These are phyloP conservation scores for Opisthograptis luteolata DNA, from an alignment of 2,888 invertebrate species.

Conservation along the genomic window DNA sequence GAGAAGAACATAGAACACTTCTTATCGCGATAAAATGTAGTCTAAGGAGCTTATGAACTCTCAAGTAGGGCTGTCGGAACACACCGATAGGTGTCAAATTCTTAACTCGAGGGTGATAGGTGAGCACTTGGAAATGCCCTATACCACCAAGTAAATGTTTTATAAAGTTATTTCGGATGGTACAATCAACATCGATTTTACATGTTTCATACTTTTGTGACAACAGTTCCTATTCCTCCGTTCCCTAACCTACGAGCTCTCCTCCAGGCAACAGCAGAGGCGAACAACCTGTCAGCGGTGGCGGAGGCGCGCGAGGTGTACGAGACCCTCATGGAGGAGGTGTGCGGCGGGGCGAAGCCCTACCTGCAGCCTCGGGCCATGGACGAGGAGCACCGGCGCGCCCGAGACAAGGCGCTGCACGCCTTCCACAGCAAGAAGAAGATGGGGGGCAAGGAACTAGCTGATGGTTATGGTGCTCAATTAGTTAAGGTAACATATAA, in stretches of 20 bases:
- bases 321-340: constrained; percentile 94
- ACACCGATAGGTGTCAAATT: too few relatives aligned
- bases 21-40: too few relatives aligned
- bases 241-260: not conserved
- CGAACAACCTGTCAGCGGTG: constrained; percentile 98
- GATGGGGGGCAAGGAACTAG: constrained; percentile 99
- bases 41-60: too few relatives aligned
- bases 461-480: constrained; percentile 91
- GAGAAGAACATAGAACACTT: too few relatives aligned
- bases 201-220: too few relatives aligned
- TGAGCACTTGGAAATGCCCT: too few relatives aligned
- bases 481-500: constrained; percentile 86
- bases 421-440: constrained; percentile 93
- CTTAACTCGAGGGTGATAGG: too few relatives aligned
- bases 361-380: constrained; percentile 93
- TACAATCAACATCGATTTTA: too few relatives aligned
- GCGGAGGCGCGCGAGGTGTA: constrained; percentile 97
- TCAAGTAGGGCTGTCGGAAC: too few relatives aligned
- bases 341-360: constrained; percentile 96
- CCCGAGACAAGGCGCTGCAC: constrained; percentile 89
- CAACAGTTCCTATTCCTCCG: too few relatives aligned
- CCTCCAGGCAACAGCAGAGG: constrained; percentile 91
- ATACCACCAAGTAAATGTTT: too few relatives aligned
- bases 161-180: too few relatives aligned
- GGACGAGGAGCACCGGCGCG: constrained; percentile 92